Percentiles rank a stretch among this genome's conserved stretches.
These are phyloP conservation scores for Fistularia tabacaria DNA, from an alignment of 2,797 vertebrate species.

Conservation along the genomic window DNA sequence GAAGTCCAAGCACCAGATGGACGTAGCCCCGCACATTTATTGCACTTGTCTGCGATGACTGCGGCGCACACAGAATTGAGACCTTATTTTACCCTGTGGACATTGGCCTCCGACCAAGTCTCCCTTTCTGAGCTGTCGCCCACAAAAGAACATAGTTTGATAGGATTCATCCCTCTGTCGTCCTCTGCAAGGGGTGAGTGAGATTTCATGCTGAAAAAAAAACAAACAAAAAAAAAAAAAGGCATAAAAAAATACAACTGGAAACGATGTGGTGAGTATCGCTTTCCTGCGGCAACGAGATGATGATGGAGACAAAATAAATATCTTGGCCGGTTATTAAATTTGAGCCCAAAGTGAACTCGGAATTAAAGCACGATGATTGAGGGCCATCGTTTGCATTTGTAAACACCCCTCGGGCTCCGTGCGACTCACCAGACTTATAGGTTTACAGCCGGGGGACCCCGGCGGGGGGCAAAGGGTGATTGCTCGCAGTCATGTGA, in stretches of 20 bases:
- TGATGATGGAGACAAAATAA: neutral
- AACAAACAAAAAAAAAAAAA: too few species aligned
- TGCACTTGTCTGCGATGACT: conserved; percentile 1
- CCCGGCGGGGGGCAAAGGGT: neutral
- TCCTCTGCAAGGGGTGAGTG: neutral
- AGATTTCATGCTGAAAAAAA: neutral
- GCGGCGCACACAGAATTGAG: too few species aligned
- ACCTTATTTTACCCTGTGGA: too few species aligned
- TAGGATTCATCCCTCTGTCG: too few species aligned
- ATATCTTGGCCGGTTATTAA: conserved; percentile 3
- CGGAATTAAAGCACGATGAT: neutral
- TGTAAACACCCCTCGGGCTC: neutral
- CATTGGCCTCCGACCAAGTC: too few species aligned
- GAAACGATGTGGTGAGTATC: too few species aligned
- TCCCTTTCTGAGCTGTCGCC: too few species aligned
- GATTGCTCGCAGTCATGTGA: neutral
- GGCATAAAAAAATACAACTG: too few species aligned
- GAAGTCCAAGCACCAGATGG: conserved; percentile 5
- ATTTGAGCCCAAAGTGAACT: conserved; percentile 3
- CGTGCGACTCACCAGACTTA: neutral
- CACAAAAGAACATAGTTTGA: too few species aligned
- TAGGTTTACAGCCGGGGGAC: neutral
- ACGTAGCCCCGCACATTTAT: conserved; percentile 19
- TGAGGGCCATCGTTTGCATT: conserved; percentile 1
- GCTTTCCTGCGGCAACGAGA: too few species aligned